Evolutionary conservation across 1,140 invertebrate genomes (phyloP), one percentile per base, ranked within the genome.

Genomic region (Drosophila orena): DNA sequence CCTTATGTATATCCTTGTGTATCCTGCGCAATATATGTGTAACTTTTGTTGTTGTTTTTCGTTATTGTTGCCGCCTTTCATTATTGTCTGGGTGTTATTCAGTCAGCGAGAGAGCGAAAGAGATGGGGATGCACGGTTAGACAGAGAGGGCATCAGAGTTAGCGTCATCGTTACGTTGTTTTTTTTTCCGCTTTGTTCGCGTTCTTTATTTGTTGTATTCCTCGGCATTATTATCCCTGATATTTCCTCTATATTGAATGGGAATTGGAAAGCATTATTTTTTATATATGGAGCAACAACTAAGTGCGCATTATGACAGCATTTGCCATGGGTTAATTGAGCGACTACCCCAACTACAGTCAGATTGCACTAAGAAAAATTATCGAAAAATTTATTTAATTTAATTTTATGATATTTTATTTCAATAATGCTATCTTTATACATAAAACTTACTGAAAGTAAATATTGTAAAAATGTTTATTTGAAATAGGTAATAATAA

Each of bases 271-370:
- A 72, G 71, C 66, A 89, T 83, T 88, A 72, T 59, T 73, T 72
- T 77, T 69, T 69, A 22, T 79, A 77, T 89, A 68, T 88, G 71
- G 79, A 88, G 83, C 43, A 77, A 46, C 35, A 86, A 83, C 83
- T 79, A 77, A 88, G 71, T 88, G 84, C 83, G 83, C 79, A 88
- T 86, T 86, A 79, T 79, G 75, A 83, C 83, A 72, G 83, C 83
- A 61, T 80, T 89, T 71, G 60, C 59, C 59, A 62, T 80, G 71
- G 64, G 58, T 81, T 85, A 81, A 85, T 81, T 85, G 81, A 86
- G 68, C 73, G 59, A 61, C 69, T 54, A 47, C 47, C 56, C 35
- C 69, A 44, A 46, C 65, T 34, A 10, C n/a, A 57, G 17, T 4
- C 6, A 15, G 7, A 34, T 17, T 40, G 27, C 66, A 72, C 71